Percentiles rank a stretch among this genome's conserved stretches.
Conservation (phyloP, 1,140 invertebrate genomes). For the Drosophila lacertosa region DNA sequence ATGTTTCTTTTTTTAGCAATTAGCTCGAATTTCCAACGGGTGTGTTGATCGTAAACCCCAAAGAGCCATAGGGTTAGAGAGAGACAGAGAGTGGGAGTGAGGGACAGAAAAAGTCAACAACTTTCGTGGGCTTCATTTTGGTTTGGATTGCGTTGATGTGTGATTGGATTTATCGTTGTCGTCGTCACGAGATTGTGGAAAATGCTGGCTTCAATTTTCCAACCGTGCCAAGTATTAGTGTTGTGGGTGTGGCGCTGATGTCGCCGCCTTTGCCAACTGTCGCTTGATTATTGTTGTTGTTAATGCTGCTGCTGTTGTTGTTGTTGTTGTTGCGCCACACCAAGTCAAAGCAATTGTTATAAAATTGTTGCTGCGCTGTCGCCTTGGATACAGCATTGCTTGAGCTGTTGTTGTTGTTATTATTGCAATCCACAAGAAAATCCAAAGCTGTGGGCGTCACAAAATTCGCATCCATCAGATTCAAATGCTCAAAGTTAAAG, state of each 20-base stretch:
- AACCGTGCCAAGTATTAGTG: constrained; percentile 68
- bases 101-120: too few species aligned
- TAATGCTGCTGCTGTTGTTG: constrained; percentile 45
- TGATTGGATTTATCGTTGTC: constrained; percentile 42
- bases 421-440: constrained; percentile 74
- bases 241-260: constrained; percentile 69
- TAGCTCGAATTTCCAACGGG: constrained; percentile 49
- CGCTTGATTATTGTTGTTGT: constrained; percentile 56
- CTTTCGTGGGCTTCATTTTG: constrained; percentile 31
- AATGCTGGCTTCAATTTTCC: constrained; percentile 77
- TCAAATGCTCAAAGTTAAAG: constrained; percentile 82
- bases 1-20: constrained; percentile 32
- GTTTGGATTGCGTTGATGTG: constrained; percentile 36
- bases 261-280: constrained; percentile 69
- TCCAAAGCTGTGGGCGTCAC: constrained; percentile 66
- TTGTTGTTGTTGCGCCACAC: constrained; percentile 62
- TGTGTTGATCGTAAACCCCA: constrained; percentile 21
- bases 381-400: constrained; percentile 17
- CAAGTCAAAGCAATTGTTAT: constrained; percentile 77
- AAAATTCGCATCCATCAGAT: constrained; percentile 66
- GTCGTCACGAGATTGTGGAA: constrained; percentile 76
- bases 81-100: constrained; percentile 9
- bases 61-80: not conserved
- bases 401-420: constrained; percentile 52
- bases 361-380: constrained; percentile 64